phyloP scores from a whole-genome alignment of 2,888 invertebrate genomes.

The Drosophila incognita region DNA sequence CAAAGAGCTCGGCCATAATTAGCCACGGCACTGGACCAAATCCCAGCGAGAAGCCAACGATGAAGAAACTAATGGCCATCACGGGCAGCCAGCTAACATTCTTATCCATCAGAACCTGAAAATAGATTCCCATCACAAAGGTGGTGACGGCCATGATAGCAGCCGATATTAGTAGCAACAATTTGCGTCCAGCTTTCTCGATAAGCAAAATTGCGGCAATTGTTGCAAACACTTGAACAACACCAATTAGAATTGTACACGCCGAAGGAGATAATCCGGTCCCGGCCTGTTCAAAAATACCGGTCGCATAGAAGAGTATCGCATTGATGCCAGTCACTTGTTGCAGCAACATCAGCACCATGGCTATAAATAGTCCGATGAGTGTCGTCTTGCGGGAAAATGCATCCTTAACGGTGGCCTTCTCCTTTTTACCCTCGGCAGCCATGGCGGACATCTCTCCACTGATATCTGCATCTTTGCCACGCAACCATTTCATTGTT shows the following conservation, averaged over 20 bases:
- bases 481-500: slow-evolving; percentile 89
- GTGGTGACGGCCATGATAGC: slow-evolving; percentile 89
- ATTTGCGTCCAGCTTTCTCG: slow-evolving; percentile 91
- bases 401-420: slow-evolving; percentile 86
- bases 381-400: slow-evolving; percentile 86
- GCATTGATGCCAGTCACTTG: slow-evolving; percentile 93
- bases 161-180: slow-evolving; percentile 90
- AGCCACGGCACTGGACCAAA: slow-evolving; percentile 93
- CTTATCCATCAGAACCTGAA: slow-evolving; percentile 78
- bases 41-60: slow-evolving; percentile 91
- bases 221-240: slow-evolving; percentile 88
- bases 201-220: slow-evolving; percentile 90
- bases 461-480: slow-evolving; percentile 88
- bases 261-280: slow-evolving; percentile 83
- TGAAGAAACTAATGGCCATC: slow-evolving; percentile 89
- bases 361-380: slow-evolving; percentile 89
- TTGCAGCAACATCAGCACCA: slow-evolving; percentile 94
- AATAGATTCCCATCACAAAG: slow-evolving; percentile 89
- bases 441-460: slow-evolving; percentile 84
- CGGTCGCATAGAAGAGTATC: slow-evolving; percentile 90
- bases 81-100: slow-evolving; percentile 90
- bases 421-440: slow-evolving; percentile 47
- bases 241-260: slow-evolving; percentile 91
- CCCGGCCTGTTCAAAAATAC: slow-evolving; percentile 87
- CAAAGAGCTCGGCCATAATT: slow-evolving; percentile 90